Conservation (phyloP, 2,797 vertebrate genomes). For the Xenopus petersii region DNA sequence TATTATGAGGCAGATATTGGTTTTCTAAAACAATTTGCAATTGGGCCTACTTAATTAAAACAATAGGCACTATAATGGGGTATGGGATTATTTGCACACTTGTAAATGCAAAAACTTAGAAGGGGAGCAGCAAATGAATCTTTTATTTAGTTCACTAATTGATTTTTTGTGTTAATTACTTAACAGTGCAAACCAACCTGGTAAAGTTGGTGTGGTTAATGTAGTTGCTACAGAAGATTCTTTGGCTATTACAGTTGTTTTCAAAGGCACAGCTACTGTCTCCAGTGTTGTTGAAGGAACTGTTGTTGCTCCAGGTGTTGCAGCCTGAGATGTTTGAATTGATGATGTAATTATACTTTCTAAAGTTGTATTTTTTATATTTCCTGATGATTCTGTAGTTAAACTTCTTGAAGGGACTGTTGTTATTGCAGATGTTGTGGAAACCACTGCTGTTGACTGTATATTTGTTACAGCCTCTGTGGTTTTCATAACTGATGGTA, state of each 20-base stretch:
- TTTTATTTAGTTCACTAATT: too few species aligned
- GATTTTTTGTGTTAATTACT: too few species aligned
- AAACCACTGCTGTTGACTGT: neutral
- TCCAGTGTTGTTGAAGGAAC: too few species aligned
- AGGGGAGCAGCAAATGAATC: too few species aligned
- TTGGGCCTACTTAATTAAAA: too few species aligned
- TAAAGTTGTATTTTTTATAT: neutral
- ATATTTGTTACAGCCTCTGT: neutral
- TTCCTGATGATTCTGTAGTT: neutral
- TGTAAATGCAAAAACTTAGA: too few species aligned
- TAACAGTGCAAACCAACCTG: neutral
- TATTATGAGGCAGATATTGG: too few species aligned
- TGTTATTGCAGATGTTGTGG: neutral
- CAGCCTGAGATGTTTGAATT: neutral
- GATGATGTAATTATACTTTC: neutral
- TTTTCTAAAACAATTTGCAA: too few species aligned
- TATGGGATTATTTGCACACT: too few species aligned
- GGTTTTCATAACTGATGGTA: neutral
- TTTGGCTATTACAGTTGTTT: too few species aligned
- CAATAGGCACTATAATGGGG: too few species aligned
- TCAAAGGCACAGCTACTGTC: too few species aligned
- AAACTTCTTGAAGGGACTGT: neutral
- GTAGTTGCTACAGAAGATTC: neutral
- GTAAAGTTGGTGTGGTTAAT: conserved; percentile 1
- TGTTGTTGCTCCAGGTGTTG: neutral